Evolutionary conservation across 1,140 invertebrate species (phyloP), one percentile per base, ranked within the genome.

Genomic region (Diprion similis): DNA sequence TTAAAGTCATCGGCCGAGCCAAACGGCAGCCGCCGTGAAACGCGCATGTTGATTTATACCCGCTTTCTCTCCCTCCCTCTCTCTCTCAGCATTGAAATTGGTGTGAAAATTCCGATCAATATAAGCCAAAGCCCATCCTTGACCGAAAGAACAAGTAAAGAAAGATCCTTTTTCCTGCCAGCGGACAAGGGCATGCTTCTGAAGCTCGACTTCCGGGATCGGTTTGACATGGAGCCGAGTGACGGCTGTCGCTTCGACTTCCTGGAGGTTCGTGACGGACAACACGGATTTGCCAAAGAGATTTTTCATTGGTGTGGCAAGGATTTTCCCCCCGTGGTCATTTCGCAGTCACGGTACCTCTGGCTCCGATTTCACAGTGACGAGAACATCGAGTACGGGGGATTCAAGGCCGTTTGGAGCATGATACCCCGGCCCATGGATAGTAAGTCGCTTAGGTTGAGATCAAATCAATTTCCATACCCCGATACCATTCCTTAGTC

Each of bases 301-400:
- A 81, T 94, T 67, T 92, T 91, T 0, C 90, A 89, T 77, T 95
- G 89, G 81, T 97, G 96, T 80, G 95, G 95, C 48, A 89, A 90
- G 18, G 89, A 91, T 70, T 96, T 95, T 81, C 96, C 96, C 9
- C 92, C 92, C 1, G 91, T 93, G 81, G 91, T 97, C 75, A 92
- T 91, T 45, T 96, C 95, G 6, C 91, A 92, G 64, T 92, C 93
- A 66, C 89, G 94, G 15, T 92, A 93, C 82, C 90, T 98, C 37
- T 97, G 95, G 95, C 87, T 97, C 13, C 90, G 92, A 67, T 98
- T 98, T 86, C 91, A 91, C 71, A 95, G 95, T 1, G 96, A 98
- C 80, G 93, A 94, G 72, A 94, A 92, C 78, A 95, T 97, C 75
- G 93, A 96, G 83, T 94, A 94, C 80, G 88, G 86, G 17, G 96